Conservation (phyloP, 2,888 invertebrate species). For the Lochmaea capreae region DNA sequence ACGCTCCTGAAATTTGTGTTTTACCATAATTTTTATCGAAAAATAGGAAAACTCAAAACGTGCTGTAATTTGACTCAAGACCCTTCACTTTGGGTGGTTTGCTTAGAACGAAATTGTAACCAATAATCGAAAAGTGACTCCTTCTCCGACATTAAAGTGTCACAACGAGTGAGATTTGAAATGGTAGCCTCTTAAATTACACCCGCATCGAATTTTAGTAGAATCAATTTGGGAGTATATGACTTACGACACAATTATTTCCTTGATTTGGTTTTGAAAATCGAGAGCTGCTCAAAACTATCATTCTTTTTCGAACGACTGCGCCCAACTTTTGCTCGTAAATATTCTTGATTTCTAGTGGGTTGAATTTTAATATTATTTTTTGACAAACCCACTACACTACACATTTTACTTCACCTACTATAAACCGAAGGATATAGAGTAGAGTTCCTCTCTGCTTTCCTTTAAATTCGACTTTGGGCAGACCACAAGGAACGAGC, state of each 20-base stretch:
- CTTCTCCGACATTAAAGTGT: not conserved
- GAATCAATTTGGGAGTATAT: constrained; percentile 38
- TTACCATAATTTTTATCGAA: not conserved
- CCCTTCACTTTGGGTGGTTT: too few species aligned
- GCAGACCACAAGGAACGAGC: too few species aligned
- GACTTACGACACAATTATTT: constrained; percentile 36
- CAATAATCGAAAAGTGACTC: not conserved
- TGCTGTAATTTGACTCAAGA: too few species aligned
- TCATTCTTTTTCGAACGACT: not conserved
- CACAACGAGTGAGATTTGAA: not conserved
- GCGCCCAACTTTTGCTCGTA: too few species aligned
- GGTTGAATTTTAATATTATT: too few species aligned
- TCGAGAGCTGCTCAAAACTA: constrained; percentile 16
- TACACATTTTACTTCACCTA: too few species aligned
- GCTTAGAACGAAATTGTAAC: not conserved
- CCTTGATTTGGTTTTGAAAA: constrained; percentile 32
- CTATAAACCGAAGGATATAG: too few species aligned
- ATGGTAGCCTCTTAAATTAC: not conserved
- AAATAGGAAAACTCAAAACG: not conserved
- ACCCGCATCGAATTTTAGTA: constrained; percentile 29
- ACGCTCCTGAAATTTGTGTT: constrained; percentile 23
- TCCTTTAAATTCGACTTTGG: too few species aligned
- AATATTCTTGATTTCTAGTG: too few species aligned
- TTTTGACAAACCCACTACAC: too few species aligned
- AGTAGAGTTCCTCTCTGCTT: too few species aligned